Evolutionary conservation across 2,888 invertebrate genomes (phyloP), one percentile per base, ranked within the genome.

Genomic region (Invenusta paracnida): DNA sequence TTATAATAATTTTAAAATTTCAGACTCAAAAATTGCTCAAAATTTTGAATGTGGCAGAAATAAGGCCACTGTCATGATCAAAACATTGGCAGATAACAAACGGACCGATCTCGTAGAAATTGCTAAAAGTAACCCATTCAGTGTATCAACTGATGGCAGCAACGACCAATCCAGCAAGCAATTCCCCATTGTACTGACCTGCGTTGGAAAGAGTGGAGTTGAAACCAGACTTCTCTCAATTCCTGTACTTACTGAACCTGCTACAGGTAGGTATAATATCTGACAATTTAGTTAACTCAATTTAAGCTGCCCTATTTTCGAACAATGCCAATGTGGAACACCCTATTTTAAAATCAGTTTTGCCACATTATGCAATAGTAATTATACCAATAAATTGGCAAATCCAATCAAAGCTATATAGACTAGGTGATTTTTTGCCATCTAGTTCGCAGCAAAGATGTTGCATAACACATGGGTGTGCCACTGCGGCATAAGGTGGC

Each of bases 131-230:
- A 79, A 23, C 28, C 79, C 79, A 27, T 79, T 79, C 28, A 79
- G 79, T 79, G 29, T 85, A 23, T 48, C 30, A n/a, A 67, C 67
- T 23, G 86, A 86, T 73, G 85, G 85, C 13, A 66, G 85, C 85
- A 86, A 85, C 27, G 84, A 85, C 31, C 29, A 67, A 27, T 73
- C 31, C 0, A 79, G 79, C 25, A 86, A 85, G 25, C 29, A 85
- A 73, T 86, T 79, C 67, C 85, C 86, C 0, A 85, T 86, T 23
- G 86, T 86, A 23, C 29, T 86, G 25, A 84, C 83, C 17, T 82
- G 66, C 29, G 48, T 23, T 30, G 27, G 85, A 5, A n/a, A 23
- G 28, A 2, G 29, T 67, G 85, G 67, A 25, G 30, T 85, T 83
- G 28, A 85, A 23, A 85, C 83, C 27, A 30, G 67, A 23, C 82